Evolutionary conservation across 2,888 invertebrate species (phyloP).

Genomic region (Drosophila crucigera): DNA sequence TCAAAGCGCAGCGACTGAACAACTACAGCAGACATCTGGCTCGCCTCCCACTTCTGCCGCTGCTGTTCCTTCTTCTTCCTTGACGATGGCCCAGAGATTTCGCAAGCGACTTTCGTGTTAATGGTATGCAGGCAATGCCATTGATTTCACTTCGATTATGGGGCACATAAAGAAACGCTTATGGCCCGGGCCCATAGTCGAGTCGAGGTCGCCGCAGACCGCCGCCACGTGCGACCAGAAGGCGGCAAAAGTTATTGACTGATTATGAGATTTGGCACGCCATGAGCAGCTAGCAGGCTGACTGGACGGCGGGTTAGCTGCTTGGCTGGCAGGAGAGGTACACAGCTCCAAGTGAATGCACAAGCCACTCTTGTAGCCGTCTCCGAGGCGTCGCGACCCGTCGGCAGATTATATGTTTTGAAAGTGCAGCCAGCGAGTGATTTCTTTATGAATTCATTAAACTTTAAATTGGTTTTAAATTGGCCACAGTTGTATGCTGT

Average conservation of each 20-base stretch:
- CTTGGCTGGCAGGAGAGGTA: conserved; percentile 12
- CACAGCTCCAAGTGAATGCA: conserved; percentile 46
- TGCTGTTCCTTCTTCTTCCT: conserved; percentile 43
- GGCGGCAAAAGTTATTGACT: conserved; percentile 82
- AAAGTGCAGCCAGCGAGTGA: conserved; percentile 76
- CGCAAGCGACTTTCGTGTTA: conserved; percentile 79
- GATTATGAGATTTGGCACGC: conserved; percentile 83
- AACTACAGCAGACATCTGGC: conserved; percentile 21
- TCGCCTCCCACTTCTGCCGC: neutral
- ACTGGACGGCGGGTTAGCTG: neutral
- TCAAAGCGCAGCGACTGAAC: conserved; percentile 55
- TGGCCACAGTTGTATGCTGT: conserved; percentile 65
- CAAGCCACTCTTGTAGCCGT: conserved; percentile 16
- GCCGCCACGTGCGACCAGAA: conserved; percentile 75
- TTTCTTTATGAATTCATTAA: conserved; percentile 82
- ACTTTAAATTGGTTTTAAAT: conserved; percentile 82
- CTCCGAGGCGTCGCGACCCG: conserved; percentile 52
- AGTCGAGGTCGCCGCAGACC: conserved; percentile 67
- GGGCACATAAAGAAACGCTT: conserved; percentile 76
- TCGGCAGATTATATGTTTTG: conserved; percentile 82
- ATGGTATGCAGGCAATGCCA: conserved; percentile 81
- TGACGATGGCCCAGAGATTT: conserved; percentile 70
- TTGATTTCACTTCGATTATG: conserved; percentile 81
- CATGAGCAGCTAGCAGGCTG: conserved; percentile 46
- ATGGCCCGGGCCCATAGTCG: conserved; percentile 42